Evolutionary conservation across 2,797 vertebrate genomes (phyloP).

Genomic region (Acomys russatus): DNA sequence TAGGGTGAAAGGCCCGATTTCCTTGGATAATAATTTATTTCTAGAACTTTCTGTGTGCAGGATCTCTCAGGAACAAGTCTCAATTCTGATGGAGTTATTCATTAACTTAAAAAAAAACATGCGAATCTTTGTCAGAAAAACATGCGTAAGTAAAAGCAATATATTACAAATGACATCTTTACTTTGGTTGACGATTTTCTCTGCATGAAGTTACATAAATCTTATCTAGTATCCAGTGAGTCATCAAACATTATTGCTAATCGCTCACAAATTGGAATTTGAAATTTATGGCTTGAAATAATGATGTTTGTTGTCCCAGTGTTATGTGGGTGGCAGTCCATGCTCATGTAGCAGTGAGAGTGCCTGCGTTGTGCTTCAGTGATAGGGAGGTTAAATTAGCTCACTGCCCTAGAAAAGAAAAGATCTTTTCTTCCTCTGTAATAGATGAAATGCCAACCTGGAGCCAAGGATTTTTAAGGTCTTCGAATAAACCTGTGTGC

Average conservation of each 20-base stretch:
- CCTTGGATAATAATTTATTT: background rate
- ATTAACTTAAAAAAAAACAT: constrained; percentile 46
- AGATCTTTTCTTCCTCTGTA: background rate
- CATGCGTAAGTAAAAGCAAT: constrained; percentile 21
- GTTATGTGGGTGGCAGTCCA: background rate
- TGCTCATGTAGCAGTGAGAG: background rate
- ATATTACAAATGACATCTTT: constrained; percentile 45
- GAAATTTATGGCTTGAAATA: constrained; percentile 45
- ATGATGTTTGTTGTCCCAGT: constrained; percentile 10
- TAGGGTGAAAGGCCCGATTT: background rate
- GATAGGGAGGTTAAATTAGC: constrained; percentile 20
- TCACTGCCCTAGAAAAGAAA: background rate
- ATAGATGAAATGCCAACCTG: constrained; percentile 61
- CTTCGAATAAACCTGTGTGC: constrained; percentile 50
- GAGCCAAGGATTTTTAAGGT: constrained; percentile 54
- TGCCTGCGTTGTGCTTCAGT: accelerated
- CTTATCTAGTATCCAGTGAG: constrained; percentile 31
- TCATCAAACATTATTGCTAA: constrained; percentile 53
- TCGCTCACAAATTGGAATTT: constrained; percentile 37
- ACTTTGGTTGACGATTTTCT: background rate
- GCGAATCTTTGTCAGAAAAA: constrained; percentile 16
- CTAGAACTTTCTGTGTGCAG: background rate
- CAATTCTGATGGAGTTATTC: background rate
- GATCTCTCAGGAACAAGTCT: background rate
- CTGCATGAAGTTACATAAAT: constrained; percentile 35